Base-by-base conservation (phyloP, 2,888 invertebrate genomes). In the Sarcophaga carnaria region DNA sequence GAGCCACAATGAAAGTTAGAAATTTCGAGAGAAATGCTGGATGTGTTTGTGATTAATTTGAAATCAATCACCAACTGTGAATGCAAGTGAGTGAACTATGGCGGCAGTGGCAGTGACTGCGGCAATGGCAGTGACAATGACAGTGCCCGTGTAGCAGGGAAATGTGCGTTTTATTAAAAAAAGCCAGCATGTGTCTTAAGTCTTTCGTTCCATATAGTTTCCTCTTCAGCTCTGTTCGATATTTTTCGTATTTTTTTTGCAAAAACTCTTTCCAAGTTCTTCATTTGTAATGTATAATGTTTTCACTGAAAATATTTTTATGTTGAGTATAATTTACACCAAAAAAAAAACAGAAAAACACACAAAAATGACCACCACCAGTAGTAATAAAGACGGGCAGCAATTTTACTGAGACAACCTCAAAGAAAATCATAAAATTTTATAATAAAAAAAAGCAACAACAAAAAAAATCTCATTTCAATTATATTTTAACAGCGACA, bases 331-430 rank as follows among this genome's bases (percentile, higher is more conserved):
- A 83, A 83, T 83, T 86, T 82, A 54, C 3, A 49, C 6, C 6
- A 6, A 37, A 37, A 37, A 11, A 49, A 10, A 71, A 62, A 6
- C 5, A 27, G 0, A 49, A 10, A 49, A 70, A 66, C 74, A 70
- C 47, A 70, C 89, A 90, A 91, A 90, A 88, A 77, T 83, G 75
- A 88, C 88, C 11, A 70, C 37, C 80, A 72, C 22, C 80, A 76
- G 49, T 70, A 37, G 37, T 37, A 37, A 37, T 37, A 37, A 37
- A 37, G 37, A 37, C 37, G 2, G 37, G 37, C 37, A 37, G 37
- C 37, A 37, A 37, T 37, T 37, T 37, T 37, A 37, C 37, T 37
- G 37, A 37, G 37, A 75, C 63, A 74, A 47, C 22, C n/a, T 88
- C 89, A 89, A 88, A 83, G 47, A 80, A 85, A 72, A 66, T 83